These are phyloP conservation scores for Ctenopoma kingsleyae DNA, from an alignment of 2,797 vertebrate species.

Conservation along the genomic window DNA sequence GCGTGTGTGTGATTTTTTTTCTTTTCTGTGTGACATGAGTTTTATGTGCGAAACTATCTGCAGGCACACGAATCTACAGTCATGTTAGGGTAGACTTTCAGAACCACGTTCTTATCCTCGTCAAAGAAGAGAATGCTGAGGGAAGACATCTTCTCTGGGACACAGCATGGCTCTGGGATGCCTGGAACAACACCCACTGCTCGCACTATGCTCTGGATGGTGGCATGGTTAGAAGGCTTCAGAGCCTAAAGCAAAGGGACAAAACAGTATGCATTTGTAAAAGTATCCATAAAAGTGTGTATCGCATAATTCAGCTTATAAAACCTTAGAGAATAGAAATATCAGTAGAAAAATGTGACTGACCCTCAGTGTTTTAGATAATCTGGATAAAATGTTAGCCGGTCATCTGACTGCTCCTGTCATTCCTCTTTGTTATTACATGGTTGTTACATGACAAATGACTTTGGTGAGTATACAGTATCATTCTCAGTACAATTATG, in stretches of 20 bases:
- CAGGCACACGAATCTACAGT: conserved; percentile 96
- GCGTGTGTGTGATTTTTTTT: conserved; percentile 2
- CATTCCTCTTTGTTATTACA: too few species aligned
- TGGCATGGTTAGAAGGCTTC: conserved; percentile 97
- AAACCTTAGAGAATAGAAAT: too few species aligned
- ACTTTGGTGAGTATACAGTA: too few species aligned
- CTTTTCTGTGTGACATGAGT: conserved; percentile 13
- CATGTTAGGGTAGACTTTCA: conserved; percentile 99
- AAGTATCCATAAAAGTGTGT: neutral
- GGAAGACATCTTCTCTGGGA: conserved; percentile 96
- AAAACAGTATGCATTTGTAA: neutral
- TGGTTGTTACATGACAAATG: too few species aligned
- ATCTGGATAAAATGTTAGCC: too few species aligned
- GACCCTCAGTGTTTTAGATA: too few species aligned
- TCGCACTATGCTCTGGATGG: conserved; percentile 97
- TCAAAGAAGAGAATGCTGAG: conserved; percentile 97
- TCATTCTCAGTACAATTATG: too few species aligned
- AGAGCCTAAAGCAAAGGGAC: conserved; percentile 84
- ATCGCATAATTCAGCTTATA: too few species aligned
- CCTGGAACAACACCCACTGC: conserved; percentile 93
- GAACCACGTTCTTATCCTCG: conserved; percentile 95
- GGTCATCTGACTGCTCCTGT: too few species aligned
- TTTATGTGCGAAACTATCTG: conserved; percentile 84
- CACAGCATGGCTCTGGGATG: conserved; percentile 96
- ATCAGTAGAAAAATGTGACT: too few species aligned